Base-by-base conservation (phyloP, 2,888 invertebrate genomes). In the Sthenelais limicola region DNA sequence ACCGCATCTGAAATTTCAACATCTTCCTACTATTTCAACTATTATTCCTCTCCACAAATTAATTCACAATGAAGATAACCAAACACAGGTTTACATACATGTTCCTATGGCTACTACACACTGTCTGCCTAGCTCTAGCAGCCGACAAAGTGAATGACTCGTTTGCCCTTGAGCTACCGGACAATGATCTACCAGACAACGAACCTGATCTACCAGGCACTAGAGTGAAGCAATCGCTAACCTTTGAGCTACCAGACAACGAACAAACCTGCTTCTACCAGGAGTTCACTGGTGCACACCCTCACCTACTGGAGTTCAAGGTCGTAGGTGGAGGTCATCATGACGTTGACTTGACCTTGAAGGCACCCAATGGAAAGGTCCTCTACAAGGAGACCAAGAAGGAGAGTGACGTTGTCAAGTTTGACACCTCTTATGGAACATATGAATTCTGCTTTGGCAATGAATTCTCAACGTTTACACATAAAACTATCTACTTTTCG, bases 251-350 rank as follows among this genome's bases (percentile, higher is more conserved):
- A n/a, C 80, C 80, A 3, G 83, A 84, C 73, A 79, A 80, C 21
- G 80, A 82, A 48, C 76, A 81, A 32, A 77, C 78, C 30, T 86
- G 86, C 72, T 81, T 86, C 48, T 78, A 78, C n/a, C 81, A 86
- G 58, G 77, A 79, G 3, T 86, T 84, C 74, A 77, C 76, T 3
- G 80, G 80, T 18, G 74, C 78, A 9, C 72, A 71, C 24, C 77
- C 75, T 28, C 79, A 82, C 66, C 69, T 84, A 12, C 81, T 85
- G 51, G 82, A 82, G 47, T 86, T 80, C 74, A 79, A 79, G 38
- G 86, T 85, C 1, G 71, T 84, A 18, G 76, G 80, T 3, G 86
- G 86, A 1, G 86, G 86, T 1, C 81, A 85, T 68, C 78, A 82
- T 30, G 86, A 86, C 71, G 80, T 86, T 0, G 83, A 86, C 76